Evolutionary conservation across 2,113 vertebrate species (phyloP).

Genomic region (Labrus mixtus): DNA sequence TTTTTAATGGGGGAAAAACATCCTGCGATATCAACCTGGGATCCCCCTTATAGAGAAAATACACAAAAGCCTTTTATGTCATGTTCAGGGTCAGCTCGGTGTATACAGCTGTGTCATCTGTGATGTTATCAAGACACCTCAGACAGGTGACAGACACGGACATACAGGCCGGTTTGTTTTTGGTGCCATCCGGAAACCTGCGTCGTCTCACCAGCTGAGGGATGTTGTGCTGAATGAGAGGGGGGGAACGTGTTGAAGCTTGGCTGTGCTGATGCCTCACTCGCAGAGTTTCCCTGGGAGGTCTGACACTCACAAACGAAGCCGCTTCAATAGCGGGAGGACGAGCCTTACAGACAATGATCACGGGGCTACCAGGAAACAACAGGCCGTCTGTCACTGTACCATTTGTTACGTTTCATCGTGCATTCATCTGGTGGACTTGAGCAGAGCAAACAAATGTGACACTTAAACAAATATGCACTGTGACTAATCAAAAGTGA

Average conservation of each 20-base stretch:
- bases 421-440: slow-evolving; percentile 13
- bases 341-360: slow-evolving; percentile 42
- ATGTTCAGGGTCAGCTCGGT: slow-evolving; percentile 45
- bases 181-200: slow-evolving; percentile 28
- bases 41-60: not conserved
- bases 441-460: slow-evolving; percentile 1
- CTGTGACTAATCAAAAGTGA: not conserved
- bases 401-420: slow-evolving; percentile 29
- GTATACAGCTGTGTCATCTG: slow-evolving; percentile 60
- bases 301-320: slow-evolving; percentile 64
- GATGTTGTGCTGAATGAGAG: slow-evolving; percentile 61
- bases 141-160: slow-evolving; percentile 55
- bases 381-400: slow-evolving; percentile 38
- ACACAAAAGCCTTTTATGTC: slow-evolving; percentile 8
- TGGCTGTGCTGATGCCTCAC: slow-evolving; percentile 70
- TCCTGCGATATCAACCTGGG: not conserved
- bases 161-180: slow-evolving; percentile 47
- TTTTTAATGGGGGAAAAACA: not conserved
- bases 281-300: slow-evolving; percentile 58
- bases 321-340: slow-evolving; percentile 52
- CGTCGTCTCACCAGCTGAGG: slow-evolving; percentile 38
- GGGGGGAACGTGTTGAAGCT: slow-evolving; percentile 73
- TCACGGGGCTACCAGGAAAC: slow-evolving; percentile 55
- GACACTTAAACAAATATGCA: not conserved
- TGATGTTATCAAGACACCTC: slow-evolving; percentile 43